Conservation (phyloP, 2,797 vertebrate species). For the Neosilurus mollespiculum region DNA sequence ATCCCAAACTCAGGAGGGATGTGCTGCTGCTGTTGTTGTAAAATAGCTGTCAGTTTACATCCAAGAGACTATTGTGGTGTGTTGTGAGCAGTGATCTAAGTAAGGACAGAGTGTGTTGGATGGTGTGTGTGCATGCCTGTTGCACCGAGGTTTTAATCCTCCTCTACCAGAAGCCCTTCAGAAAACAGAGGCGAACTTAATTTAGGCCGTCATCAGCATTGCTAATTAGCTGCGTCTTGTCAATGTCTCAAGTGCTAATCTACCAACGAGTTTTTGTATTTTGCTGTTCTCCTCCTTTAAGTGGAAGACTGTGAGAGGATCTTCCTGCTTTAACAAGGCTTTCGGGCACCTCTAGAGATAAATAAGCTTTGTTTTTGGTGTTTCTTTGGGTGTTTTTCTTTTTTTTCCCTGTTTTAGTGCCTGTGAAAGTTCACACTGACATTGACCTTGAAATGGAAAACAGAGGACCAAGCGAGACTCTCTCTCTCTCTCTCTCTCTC, state of each 20-base stretch:
- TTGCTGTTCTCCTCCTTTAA: constrained; percentile 50
- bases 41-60: constrained; percentile 1
- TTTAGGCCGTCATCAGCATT: constrained; percentile 66
- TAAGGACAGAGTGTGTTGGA: background rate
- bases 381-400: background rate
- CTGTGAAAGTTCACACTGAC: constrained; percentile 16
- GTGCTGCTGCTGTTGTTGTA: background rate
- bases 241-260: constrained; percentile 57
- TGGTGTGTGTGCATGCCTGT: background rate
- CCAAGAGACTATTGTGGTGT: background rate
- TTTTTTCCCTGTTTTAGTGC: background rate
- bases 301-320: constrained; percentile 26
- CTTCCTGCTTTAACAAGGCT: constrained; percentile 10
- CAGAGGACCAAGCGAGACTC: too few relatives aligned
- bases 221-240: constrained; percentile 69
- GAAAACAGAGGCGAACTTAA: constrained; percentile 61
- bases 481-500: background rate
- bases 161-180: constrained; percentile 45
- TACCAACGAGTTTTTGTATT: constrained; percentile 46
- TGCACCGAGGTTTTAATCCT: constrained; percentile 40
- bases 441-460: constrained; percentile 33
- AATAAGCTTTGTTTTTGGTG: constrained; percentile 9
- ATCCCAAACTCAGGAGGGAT: background rate
- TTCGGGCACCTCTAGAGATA: constrained; percentile 10
- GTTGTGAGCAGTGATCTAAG: background rate